phyloP scores from a whole-genome alignment of 2,797 vertebrate species.

The Sebastes wilsoni region DNA sequence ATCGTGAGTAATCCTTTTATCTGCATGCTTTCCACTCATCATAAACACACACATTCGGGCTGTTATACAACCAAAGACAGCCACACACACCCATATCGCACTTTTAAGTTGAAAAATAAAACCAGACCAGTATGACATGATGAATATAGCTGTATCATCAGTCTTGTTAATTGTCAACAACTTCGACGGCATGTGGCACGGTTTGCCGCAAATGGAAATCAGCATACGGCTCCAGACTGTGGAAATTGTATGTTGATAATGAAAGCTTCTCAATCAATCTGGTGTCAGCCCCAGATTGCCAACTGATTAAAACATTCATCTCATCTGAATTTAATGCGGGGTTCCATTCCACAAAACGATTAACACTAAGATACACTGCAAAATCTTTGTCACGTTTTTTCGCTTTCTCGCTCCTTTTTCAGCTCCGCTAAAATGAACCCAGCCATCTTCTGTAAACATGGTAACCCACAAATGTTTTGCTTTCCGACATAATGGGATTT shows the following conservation, averaged over 20 bases:
- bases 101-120: background rate
- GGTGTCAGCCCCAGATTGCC: conserved; percentile 56
- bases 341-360: conserved; percentile 59
- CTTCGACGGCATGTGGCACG: conserved; percentile 25
- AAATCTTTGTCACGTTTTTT: conserved; percentile 29
- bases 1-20: conserved; percentile 42
- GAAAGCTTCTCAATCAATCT: conserved; percentile 67
- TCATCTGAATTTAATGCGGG: conserved; percentile 64
- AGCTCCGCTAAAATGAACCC: conserved; percentile 5
- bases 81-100: background rate
- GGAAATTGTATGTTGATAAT: conserved; percentile 67
- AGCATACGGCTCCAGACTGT: conserved; percentile 47
- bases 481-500: conserved; percentile 47
- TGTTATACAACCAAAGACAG: background rate
- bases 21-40: conserved; percentile 35
- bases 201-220: conserved; percentile 52
- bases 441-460: conserved; percentile 27
- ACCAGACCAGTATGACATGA: conserved; percentile 36
- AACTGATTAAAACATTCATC: conserved; percentile 72
- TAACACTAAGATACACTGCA: conserved; percentile 39
- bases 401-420: background rate
- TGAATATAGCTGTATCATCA: conserved; percentile 48
- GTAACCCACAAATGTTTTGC: conserved; percentile 37
- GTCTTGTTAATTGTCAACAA: conserved; percentile 59
- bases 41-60: background rate